A percentile compares a stretch with the other conserved stretches of the same genome.
phyloP scores from a whole-genome alignment of 1,140 invertebrate species.

The Asbolus verrucosus region DNA sequence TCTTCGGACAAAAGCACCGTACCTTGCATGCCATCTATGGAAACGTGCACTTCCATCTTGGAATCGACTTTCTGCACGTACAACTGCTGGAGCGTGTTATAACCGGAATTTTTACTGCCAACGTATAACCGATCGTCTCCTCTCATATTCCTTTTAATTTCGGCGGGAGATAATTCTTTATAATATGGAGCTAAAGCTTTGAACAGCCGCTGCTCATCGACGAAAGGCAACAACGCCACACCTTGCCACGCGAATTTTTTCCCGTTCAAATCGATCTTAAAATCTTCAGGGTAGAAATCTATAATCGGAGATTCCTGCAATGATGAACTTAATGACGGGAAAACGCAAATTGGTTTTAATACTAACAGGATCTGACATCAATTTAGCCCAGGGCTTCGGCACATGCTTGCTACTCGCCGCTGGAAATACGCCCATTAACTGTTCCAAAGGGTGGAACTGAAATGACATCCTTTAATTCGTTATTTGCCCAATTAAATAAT shows the following conservation, averaged over 20 bases:
- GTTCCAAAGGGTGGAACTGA: constrained; percentile 95
- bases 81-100: constrained; percentile 76
- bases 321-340: constrained; percentile 24
- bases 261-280: constrained; percentile 99
- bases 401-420: constrained; percentile 95
- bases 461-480: constrained; percentile 56
- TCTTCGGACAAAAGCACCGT: constrained; percentile 78
- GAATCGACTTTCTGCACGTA: constrained; percentile 71
- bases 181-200: constrained; percentile 88
- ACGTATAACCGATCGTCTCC: constrained; percentile 88
- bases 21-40: constrained; percentile 80
- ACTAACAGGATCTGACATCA: constrained; percentile 93
- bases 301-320: constrained; percentile 92
- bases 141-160: constrained; percentile 79
- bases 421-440: constrained; percentile 99
- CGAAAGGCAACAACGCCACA: constrained; percentile 97
- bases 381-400: constrained; percentile 90
- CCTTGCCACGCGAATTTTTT: constrained; percentile 99
- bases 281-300: constrained; percentile 99
- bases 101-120: constrained; percentile 75
- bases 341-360: too few species aligned
- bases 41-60: constrained; percentile 68
- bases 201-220: constrained; percentile 93
- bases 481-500: background rate
- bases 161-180: constrained; percentile 80